Conservation (phyloP, 2,888 invertebrate species). For the Celastrina argiolus region DNA sequence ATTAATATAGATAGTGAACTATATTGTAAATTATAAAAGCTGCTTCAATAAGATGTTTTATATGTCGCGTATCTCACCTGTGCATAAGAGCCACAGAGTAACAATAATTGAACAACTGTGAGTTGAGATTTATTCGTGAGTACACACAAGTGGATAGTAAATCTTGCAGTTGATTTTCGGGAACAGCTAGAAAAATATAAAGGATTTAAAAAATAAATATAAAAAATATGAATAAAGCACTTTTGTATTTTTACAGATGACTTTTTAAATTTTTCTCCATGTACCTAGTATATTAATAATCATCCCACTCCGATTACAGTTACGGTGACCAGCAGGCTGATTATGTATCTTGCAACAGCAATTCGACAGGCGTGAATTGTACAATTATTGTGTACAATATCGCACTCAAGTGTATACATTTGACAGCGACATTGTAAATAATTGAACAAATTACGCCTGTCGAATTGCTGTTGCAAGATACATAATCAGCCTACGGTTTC, state of each 20-base stretch:
- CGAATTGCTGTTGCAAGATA: too few relatives aligned
- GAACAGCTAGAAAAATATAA: slow-evolving; percentile 48
- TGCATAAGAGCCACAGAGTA: slow-evolving; percentile 86
- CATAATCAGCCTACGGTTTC: too few relatives aligned
- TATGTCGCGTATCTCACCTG: slow-evolving; percentile 56
- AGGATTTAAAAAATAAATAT: slow-evolving; percentile 26
- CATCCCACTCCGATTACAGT: too few relatives aligned
- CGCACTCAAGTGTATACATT: too few relatives aligned
- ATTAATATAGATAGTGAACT: too few relatives aligned
- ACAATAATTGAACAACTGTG: slow-evolving; percentile 88
- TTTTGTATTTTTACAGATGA: background rate
- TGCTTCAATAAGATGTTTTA: background rate
- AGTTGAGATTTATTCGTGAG: slow-evolving; percentile 85
- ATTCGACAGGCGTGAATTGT: too few relatives aligned
- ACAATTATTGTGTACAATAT: too few relatives aligned
- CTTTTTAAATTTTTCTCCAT: background rate
- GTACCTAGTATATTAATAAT: background rate
- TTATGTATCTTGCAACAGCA: too few relatives aligned
- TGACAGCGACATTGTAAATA: too few relatives aligned
- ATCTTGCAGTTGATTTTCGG: slow-evolving; percentile 73
- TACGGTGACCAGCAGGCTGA: too few relatives aligned
- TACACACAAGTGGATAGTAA: slow-evolving; percentile 84
- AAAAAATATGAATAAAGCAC: background rate
- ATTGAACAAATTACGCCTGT: too few relatives aligned
- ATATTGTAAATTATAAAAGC: too few relatives aligned